Conservation (phyloP, 2,113 vertebrate species). For the Mus musculus region DNA sequence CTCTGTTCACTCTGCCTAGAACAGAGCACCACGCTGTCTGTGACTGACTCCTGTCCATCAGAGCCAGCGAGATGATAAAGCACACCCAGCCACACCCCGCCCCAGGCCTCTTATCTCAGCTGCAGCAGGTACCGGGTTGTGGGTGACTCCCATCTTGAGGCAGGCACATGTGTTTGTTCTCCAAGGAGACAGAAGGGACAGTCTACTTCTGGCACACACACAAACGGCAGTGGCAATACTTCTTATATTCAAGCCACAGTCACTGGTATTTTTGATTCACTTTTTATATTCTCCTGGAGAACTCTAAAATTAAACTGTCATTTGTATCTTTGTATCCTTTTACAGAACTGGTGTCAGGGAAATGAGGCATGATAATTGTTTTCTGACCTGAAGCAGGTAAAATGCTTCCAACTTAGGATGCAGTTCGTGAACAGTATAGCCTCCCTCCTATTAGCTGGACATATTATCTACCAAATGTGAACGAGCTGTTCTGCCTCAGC, state of each 20-base stretch:
- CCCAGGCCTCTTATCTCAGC: background rate
- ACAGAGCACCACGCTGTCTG: background rate
- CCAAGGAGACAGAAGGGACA: background rate
- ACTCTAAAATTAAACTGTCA: conserved; percentile 35
- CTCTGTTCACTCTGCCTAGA: background rate
- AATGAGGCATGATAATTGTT: conserved; percentile 19
- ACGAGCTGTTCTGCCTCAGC: background rate
- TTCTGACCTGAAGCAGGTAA: background rate
- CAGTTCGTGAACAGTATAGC: conserved; percentile 14
- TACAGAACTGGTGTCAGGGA: conserved; percentile 48
- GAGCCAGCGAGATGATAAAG: background rate
- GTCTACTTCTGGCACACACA: background rate
- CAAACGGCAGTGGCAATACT: background rate
- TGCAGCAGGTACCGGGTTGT: background rate
- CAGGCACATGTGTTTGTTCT: background rate
- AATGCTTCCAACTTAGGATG: conserved; percentile 16
- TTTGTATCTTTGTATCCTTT: conserved; percentile 38
- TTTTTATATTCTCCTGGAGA: conserved; percentile 3
- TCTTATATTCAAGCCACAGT: background rate
- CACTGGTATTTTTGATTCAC: background rate
- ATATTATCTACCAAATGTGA: conserved; percentile 14
- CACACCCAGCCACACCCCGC: no score
- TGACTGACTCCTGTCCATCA: background rate
- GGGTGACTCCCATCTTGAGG: background rate
- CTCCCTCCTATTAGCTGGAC: background rate